Evolutionary conservation across 2,888 invertebrate species (phyloP).

Genomic region (Caenorhabditis plicata): DNA sequence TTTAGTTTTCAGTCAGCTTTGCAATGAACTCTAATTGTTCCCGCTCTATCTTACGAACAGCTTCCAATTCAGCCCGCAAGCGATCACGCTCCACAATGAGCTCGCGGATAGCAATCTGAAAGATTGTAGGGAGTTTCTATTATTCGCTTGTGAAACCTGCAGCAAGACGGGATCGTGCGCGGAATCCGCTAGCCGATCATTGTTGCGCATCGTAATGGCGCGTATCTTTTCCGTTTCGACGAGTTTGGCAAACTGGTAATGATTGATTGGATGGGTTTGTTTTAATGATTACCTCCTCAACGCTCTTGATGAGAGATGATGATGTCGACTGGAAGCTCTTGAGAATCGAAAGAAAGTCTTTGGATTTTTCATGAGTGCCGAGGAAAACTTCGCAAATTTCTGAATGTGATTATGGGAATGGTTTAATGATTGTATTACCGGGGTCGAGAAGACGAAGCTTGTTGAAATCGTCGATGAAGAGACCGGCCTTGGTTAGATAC

Average conservation of each 20-base stretch:
- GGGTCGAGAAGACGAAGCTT: conserved; percentile 19
- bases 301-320: conserved; percentile 21
- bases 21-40: conserved; percentile 28
- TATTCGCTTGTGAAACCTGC: not conserved
- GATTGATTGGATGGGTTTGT: not conserved
- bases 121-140: too few species aligned
- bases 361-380: conserved; percentile 27
- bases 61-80: conserved; percentile 27
- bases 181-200: conserved; percentile 5
- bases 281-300: conserved; percentile 16
- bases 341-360: conserved; percentile 23
- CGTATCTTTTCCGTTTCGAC: conserved; percentile 30
- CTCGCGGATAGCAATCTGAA: conserved; percentile 30
- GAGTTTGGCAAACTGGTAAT: conserved; percentile 25
- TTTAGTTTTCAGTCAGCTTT: conserved; percentile 15
- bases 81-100: conserved; percentile 29
- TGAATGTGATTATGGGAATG: not conserved
- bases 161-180: conserved; percentile 24
- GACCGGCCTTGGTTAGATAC: conserved; percentile 20
- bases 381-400: conserved; percentile 23
- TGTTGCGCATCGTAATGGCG: conserved; percentile 22
- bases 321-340: conserved; percentile 14
- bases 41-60: conserved; percentile 27
- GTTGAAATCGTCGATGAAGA: conserved; percentile 30
- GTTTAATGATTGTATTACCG: conserved; percentile 1